Evolutionary conservation across 1,140 invertebrate genomes (phyloP).

Genomic region (Brachionus rubens): DNA sequence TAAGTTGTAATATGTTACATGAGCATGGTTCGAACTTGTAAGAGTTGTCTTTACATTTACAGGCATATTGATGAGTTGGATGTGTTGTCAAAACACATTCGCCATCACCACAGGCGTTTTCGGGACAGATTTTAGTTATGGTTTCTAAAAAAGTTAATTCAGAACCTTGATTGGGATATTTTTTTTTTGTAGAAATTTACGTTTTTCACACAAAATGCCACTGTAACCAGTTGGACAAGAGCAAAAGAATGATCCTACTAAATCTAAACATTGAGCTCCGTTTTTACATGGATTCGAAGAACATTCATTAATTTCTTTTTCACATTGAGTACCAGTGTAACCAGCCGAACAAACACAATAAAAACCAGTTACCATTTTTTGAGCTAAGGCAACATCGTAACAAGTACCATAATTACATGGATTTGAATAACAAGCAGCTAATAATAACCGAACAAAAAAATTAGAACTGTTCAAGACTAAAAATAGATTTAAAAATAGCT

Average conservation of each 20-base stretch:
- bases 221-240: constrained; percentile 28
- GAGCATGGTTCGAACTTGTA: constrained; percentile 45
- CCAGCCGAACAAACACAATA: constrained; percentile 48
- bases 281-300: constrained; percentile 34
- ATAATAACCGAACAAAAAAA: background rate
- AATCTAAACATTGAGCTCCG: constrained; percentile 29
- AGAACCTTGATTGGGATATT: background rate
- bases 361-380: constrained; percentile 64
- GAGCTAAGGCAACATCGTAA: constrained; percentile 65
- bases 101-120: constrained; percentile 43
- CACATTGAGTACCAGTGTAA: constrained; percentile 47
- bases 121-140: constrained; percentile 30
- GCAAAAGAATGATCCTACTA: constrained; percentile 42
- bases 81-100: constrained; percentile 43
- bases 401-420: constrained; percentile 46
- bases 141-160: background rate
- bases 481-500: background rate
- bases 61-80: constrained; percentile 39
- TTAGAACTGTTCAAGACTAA: background rate
- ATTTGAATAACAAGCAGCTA: constrained; percentile 44
- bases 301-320: constrained; percentile 45
- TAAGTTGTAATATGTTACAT: constrained; percentile 23
- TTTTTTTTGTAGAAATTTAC: constrained; percentile 11
- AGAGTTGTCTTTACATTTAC: constrained; percentile 41
- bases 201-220: constrained; percentile 34